Conservation (phyloP, 1,140 invertebrate genomes). For the Fopius arisanus region DNA sequence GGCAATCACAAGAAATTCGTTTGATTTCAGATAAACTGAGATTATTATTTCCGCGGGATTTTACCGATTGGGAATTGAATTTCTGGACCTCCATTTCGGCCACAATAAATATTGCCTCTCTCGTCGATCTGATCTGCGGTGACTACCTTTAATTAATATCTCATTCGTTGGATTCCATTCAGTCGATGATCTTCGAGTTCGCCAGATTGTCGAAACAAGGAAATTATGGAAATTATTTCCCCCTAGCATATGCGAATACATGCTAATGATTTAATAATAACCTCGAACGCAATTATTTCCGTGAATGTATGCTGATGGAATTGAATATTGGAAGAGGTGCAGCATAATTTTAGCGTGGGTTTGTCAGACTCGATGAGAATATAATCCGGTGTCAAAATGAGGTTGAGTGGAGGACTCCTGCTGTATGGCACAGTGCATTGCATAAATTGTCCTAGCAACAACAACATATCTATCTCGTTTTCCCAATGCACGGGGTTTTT, state of each 20-base stretch:
- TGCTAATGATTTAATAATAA: slow-evolving; percentile 50
- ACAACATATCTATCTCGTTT: slow-evolving; percentile 55
- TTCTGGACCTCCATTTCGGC: too few relatives aligned
- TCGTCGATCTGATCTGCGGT: background rate
- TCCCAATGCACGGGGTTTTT: background rate
- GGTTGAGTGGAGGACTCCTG: background rate
- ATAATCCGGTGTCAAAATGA: slow-evolving; percentile 25
- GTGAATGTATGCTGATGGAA: slow-evolving; percentile 51
- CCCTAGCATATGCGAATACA: background rate
- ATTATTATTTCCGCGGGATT: too few relatives aligned
- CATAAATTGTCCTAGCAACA: slow-evolving; percentile 54
- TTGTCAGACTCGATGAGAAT: slow-evolving; percentile 30
- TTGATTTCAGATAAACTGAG: too few relatives aligned
- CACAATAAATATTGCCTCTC: background rate
- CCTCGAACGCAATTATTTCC: slow-evolving; percentile 52
- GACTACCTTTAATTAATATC: background rate
- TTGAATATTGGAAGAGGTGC: slow-evolving; percentile 9
- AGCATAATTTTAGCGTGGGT: background rate
- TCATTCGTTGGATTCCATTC: background rate
- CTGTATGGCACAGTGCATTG: slow-evolving; percentile 18
- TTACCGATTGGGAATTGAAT: too few relatives aligned
- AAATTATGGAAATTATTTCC: slow-evolving; percentile 12
- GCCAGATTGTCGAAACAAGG: background rate
- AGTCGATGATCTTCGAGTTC: background rate
- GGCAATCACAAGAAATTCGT: background rate